Conservation (phyloP, 2,797 vertebrate genomes). For the Muscicapa striata region DNA sequence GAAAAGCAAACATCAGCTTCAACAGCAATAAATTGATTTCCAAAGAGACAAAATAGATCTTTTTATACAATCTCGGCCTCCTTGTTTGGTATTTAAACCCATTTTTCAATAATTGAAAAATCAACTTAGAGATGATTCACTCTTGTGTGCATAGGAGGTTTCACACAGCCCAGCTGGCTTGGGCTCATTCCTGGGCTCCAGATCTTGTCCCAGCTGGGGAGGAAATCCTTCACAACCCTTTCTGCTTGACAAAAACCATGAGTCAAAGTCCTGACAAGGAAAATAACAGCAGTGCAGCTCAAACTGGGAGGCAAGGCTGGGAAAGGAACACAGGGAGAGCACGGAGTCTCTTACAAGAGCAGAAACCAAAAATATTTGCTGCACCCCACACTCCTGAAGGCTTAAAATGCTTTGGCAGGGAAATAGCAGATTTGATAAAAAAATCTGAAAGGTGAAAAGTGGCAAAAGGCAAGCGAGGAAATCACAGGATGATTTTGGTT, state of each 20-base stretch:
- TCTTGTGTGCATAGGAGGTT: neutral
- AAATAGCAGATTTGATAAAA: neutral
- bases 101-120: neutral
- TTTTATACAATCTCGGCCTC: neutral
- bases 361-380: neutral
- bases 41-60: neutral
- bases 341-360: neutral
- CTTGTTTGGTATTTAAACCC: slow-evolving; percentile 1
- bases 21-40: neutral
- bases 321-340: neutral
- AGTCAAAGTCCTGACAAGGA: neutral
- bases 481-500: neutral
- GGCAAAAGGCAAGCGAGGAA: neutral
- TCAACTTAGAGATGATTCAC: neutral
- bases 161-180: neutral
- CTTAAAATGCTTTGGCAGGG: neutral
- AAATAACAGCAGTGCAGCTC: neutral
- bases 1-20: neutral
- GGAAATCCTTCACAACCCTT: slow-evolving; percentile 31
- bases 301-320: neutral
- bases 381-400: neutral
- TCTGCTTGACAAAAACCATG: neutral
- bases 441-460: neutral
- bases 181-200: neutral
- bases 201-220: neutral